phyloP scores from a whole-genome alignment of 2,113 vertebrate species.

The Dicrurus megarhynchus region DNA sequence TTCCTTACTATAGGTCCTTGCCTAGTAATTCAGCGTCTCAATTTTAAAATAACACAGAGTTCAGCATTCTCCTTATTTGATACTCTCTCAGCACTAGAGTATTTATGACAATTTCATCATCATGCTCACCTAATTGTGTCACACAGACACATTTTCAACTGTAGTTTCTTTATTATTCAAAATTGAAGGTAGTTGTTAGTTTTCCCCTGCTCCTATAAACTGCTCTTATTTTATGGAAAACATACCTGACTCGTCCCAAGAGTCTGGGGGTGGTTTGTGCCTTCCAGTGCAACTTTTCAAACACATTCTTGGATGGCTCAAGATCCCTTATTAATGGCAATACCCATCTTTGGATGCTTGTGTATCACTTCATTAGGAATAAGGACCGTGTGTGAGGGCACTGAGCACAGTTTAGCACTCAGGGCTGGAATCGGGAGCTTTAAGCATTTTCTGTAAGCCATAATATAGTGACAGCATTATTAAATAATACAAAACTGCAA shows the following conservation, averaged over 20 bases:
- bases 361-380: background rate
- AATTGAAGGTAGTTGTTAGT: background rate
- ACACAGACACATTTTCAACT: background rate
- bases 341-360: background rate
- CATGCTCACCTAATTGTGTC: background rate
- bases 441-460: background rate
- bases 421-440: background rate
- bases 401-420: background rate
- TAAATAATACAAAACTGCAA: background rate
- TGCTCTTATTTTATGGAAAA: background rate
- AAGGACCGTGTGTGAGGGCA: background rate
- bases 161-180: background rate
- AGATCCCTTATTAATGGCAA: background rate
- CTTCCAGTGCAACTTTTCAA: background rate
- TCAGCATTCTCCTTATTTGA: background rate
- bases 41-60: background rate
- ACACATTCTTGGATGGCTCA: background rate
- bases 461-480: background rate
- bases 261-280: background rate
- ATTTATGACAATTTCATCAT: background rate
- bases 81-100: background rate
- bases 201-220: background rate
- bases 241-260: background rate
- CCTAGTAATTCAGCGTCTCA: background rate
- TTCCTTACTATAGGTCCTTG: background rate